Conservation (phyloP, 53 echinoderm and acorn worm species). For the Paracentrotus lividus region DNA sequence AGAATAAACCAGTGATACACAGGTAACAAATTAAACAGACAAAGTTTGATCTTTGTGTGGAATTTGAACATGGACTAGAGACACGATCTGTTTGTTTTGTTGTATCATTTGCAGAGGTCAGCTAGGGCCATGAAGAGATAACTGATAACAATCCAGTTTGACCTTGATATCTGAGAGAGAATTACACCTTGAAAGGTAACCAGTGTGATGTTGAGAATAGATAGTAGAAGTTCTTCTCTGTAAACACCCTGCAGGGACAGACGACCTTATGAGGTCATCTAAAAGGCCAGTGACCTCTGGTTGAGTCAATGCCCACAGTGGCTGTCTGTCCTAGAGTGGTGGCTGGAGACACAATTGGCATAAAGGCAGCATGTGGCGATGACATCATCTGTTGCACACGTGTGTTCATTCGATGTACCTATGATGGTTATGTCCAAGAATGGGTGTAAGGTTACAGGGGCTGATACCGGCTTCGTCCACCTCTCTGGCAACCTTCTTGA, state of each 20-base stretch:
- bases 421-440: slow-evolving; percentile 59
- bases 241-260: not conserved
- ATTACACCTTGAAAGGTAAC: slow-evolving; percentile 34
- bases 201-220: not conserved
- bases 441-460: slow-evolving; percentile 62
- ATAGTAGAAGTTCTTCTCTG: not conserved
- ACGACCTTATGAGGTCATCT: not conserved
- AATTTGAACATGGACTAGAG: not conserved
- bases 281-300: not conserved
- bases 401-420: slow-evolving; percentile 59
- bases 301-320: slow-evolving; percentile 23
- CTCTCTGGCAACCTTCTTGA: slow-evolving; percentile 52
- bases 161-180: not conserved
- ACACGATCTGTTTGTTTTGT: not conserved
- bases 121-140: not conserved
- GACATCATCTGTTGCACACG: slow-evolving; percentile 22
- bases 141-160: slow-evolving; percentile 33
- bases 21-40: not conserved
- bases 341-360: not conserved
- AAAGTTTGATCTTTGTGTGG: slow-evolving; percentile 1
- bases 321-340: not conserved
- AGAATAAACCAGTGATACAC: not conserved
- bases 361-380: not conserved
- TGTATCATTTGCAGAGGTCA: slow-evolving; percentile 22
- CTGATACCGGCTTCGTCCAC: slow-evolving; percentile 54